Conservation (phyloP, 2,888 invertebrate genomes). For the Macrophya annulata region DNA sequence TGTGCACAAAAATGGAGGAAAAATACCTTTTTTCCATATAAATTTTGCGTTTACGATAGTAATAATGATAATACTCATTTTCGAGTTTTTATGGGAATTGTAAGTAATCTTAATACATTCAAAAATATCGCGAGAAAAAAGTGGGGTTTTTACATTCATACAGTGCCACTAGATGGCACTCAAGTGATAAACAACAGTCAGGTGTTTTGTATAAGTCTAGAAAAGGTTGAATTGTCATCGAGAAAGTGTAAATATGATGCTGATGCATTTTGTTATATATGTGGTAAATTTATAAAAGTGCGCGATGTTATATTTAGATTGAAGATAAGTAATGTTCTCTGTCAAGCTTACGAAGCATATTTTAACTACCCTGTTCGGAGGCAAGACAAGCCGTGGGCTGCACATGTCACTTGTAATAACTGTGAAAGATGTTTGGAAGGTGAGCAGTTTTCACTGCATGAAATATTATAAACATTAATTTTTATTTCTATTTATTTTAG, state of each 20-base stretch:
- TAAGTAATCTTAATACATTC: conserved; percentile 44
- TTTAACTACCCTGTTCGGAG: conserved; percentile 61
- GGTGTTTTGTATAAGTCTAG: conserved; percentile 46
- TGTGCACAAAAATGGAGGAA: conserved; percentile 39
- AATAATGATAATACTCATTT: conserved; percentile 43
- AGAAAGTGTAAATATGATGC: conserved; percentile 56
- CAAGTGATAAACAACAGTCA: conserved; percentile 50
- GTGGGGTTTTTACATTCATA: conserved; percentile 50
- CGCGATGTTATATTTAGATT: conserved; percentile 62
- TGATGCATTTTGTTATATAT: conserved; percentile 57
- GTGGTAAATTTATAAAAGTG: conserved; percentile 65
- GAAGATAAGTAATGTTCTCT: conserved; percentile 59
- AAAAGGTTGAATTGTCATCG: conserved; percentile 52
- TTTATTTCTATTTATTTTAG: conserved; percentile 55
- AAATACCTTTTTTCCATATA: conserved; percentile 42
- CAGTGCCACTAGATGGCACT: conserved; percentile 55
- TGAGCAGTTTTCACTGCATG: conserved; percentile 53
- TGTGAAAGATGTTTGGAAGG: conserved; percentile 61
- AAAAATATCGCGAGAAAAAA: conserved; percentile 37
- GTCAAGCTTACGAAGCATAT: conserved; percentile 69
- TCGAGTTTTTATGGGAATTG: not conserved
- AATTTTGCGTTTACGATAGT: conserved; percentile 53
- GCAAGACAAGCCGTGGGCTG: conserved; percentile 65
- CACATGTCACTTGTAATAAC: conserved; percentile 63
- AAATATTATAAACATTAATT: conserved; percentile 51